phyloP scores from a whole-genome alignment of 2,797 vertebrate genomes.

The Eutrigla gurnardus region DNA sequence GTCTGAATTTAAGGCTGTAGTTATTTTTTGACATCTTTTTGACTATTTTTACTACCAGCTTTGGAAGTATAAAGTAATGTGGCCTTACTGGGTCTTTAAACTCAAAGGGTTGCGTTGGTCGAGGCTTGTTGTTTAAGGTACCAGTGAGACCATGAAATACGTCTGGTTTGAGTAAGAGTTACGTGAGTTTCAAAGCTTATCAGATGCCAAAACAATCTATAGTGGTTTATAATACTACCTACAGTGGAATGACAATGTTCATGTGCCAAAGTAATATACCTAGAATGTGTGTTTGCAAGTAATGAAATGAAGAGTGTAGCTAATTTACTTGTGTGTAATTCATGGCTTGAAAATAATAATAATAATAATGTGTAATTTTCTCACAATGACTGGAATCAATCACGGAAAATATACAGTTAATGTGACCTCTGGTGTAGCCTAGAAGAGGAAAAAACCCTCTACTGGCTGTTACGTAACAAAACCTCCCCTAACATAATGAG shows the following conservation, averaged over 20 bases:
- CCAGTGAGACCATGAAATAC: conserved; percentile 22
- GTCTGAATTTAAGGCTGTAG: conserved; percentile 30
- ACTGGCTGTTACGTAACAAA: conserved; percentile 47
- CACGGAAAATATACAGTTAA: too few relatives aligned
- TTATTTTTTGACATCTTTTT: conserved; percentile 14
- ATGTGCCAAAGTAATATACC: not conserved
- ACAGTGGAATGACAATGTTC: not conserved
- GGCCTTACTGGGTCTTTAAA: not conserved
- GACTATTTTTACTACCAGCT: conserved; percentile 37
- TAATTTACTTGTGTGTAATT: too few relatives aligned
- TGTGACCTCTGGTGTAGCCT: not conserved
- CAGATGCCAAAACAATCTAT: conserved; percentile 4
- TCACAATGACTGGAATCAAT: not conserved
- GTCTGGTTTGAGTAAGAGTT: conserved; percentile 7
- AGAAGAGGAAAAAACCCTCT: not conserved
- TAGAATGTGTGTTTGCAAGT: not conserved
- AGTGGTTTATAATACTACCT: conserved; percentile 12
- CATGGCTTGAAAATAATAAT: not conserved
- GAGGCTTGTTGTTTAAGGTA: conserved; percentile 5
- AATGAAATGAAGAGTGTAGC: not conserved
- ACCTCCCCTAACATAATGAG: conserved; percentile 53
- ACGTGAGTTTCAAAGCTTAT: not conserved
- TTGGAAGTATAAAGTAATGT: conserved; percentile 22
- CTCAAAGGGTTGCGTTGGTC: conserved; percentile 4
- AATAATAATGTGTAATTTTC: conserved; percentile 15